phyloP scores from a whole-genome alignment of 2,113 vertebrate species.

The Epinephelus lanceolatus region DNA sequence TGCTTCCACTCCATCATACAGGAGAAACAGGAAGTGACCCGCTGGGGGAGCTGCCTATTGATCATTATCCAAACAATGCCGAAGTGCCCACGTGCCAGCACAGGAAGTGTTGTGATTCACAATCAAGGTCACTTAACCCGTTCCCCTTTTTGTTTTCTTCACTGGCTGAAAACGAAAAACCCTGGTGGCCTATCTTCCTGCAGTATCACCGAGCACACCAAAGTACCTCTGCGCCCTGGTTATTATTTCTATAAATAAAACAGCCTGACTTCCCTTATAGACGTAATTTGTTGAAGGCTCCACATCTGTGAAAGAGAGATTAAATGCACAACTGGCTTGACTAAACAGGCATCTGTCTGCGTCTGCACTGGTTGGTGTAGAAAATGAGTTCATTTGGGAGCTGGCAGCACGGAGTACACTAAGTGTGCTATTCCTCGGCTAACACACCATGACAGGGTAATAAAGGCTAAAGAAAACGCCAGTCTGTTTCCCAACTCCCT shows the following conservation, averaged over 20 bases:
- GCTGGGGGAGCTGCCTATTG: not conserved
- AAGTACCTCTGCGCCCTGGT: slow-evolving; percentile 12
- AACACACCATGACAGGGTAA: slow-evolving; percentile 61
- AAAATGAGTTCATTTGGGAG: slow-evolving; percentile 57
- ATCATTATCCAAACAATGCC: slow-evolving; percentile 35
- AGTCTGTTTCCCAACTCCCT: slow-evolving; percentile 54
- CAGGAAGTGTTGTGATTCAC: slow-evolving; percentile 36
- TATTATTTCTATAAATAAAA: slow-evolving; percentile 39
- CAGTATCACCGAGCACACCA: not conserved
- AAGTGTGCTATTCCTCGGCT: slow-evolving; percentile 41
- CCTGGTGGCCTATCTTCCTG: not conserved
- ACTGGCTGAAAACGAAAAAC: not conserved
- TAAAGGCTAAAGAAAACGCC: slow-evolving; percentile 52
- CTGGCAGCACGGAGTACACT: slow-evolving; percentile 32
- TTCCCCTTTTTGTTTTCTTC: slow-evolving; percentile 11
- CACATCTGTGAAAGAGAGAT: slow-evolving; percentile 51
- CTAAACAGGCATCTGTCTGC: slow-evolving; percentile 51
- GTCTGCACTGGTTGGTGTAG: slow-evolving; percentile 1
- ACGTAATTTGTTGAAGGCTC: slow-evolving; percentile 2
- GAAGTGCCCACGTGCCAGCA: slow-evolving; percentile 9
- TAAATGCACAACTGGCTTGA: slow-evolving; percentile 41
- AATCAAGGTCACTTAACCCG: slow-evolving; percentile 30
- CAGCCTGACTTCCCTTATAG: not conserved
- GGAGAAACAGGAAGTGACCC: slow-evolving; percentile 39
- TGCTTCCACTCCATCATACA: not conserved